Evolutionary conservation across 2,113 vertebrate genomes (phyloP), one percentile per base, ranked within the genome.

Genomic region (Hemichromis elongatus): DNA sequence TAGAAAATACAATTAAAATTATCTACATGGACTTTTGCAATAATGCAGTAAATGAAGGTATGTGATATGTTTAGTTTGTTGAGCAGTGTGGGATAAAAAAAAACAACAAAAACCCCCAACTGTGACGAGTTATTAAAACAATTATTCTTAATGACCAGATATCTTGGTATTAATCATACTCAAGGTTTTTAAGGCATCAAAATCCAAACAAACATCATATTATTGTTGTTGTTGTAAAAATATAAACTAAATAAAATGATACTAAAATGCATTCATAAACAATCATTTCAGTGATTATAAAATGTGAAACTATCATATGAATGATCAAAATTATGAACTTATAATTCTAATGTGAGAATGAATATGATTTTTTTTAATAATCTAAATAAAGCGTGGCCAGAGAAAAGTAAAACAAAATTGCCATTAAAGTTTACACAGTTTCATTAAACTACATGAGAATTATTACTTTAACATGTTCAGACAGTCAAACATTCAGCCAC

Each of bases 401-500:
- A 28, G 14, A 45, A 45, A 70, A 70, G 19, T 18, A 7, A 47
- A 28, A 47, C 14, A 73, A 73, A 19, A 47, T 73, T 73, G 24
- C 42, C 47, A 73, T 18, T 50, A 28, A 75, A 30, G 26, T 16
- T 50, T n/a, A 9, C 26, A 33, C 45, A 52, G 26, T 50, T 75
- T 75, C 42, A 75, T 75, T 70, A 42, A 42, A 66, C n/a, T 9
- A 75, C 9, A 52, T 75, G 9, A 28, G 68, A 73, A 28, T 30
- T 73, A 50, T 52, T 75, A 33, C 45, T 75, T 52, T n/a, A 30
- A 33, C 26, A 30, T 84, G 24, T 47, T 86, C 33, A 86, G 50
- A 85, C n/a, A 80, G 53, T 75, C 79, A 66, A 24, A 45, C 61
- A 68, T 50, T 61, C 83, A 91, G 86, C 93, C 90, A 92, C 92